A percentile compares a stretch with the other conserved stretches of the same genome.
Conservation (phyloP, 2,113 vertebrate genomes). For the Rhinogobius similis region DNA sequence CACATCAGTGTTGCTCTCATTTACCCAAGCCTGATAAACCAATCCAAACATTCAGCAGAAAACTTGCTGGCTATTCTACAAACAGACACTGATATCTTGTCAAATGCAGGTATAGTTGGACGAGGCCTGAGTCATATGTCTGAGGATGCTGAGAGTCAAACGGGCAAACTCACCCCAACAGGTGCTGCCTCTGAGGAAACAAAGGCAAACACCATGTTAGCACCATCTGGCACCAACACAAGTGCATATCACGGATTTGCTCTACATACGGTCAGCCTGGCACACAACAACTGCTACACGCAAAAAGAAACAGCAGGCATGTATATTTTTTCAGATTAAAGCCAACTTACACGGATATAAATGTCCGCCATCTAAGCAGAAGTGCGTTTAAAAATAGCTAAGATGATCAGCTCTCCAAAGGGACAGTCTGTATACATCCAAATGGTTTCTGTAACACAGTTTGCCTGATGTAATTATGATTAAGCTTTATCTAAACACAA, state of each 20-base stretch:
- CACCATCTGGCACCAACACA: slow-evolving; percentile 49
- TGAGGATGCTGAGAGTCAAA: slow-evolving; percentile 23
- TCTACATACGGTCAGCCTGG: slow-evolving; percentile 34
- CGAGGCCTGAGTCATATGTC: slow-evolving; percentile 28
- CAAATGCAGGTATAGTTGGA: neutral
- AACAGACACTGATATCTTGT: neutral
- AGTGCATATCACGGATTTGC: slow-evolving; percentile 29
- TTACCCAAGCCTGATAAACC: neutral
- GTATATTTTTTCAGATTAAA: neutral
- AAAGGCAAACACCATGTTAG: slow-evolving; percentile 41
- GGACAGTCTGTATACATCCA: neutral
- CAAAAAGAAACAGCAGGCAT: neutral
- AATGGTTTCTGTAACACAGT: slow-evolving; percentile 18
- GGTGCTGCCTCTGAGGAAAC: slow-evolving; percentile 51
- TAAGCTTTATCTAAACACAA: slow-evolving; percentile 64
- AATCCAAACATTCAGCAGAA: neutral
- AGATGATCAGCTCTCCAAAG: neutral
- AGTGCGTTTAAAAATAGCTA: neutral
- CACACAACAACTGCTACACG: slow-evolving; percentile 17
- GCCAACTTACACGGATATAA: neutral
- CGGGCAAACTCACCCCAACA: slow-evolving; percentile 36
- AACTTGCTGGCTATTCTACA: neutral
- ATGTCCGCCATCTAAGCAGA: neutral
- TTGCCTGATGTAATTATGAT: slow-evolving; percentile 58
- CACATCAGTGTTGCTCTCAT: neutral